These are phyloP conservation scores for Caenorhabditis sp. DNA, from an alignment of 2,888 invertebrate genomes.

Conservation along the genomic window DNA sequence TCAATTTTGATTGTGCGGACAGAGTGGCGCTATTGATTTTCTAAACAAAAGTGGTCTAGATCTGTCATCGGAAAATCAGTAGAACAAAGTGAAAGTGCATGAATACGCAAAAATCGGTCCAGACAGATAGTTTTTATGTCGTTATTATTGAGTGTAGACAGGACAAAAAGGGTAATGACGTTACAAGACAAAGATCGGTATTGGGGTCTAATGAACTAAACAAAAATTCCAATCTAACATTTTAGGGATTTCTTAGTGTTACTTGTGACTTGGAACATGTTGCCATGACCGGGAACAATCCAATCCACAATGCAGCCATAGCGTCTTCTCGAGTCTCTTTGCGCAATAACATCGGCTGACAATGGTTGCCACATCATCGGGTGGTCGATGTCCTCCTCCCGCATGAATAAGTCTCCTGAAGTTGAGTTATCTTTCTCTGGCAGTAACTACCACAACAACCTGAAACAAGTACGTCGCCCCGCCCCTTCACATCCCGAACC, in stretches of 20 bases:
- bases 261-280: constrained; percentile 66
- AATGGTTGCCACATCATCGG: constrained; percentile 81
- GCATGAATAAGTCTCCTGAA: constrained; percentile 73
- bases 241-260: constrained; percentile 58
- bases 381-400: constrained; percentile 77
- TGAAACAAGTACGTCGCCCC: constrained; percentile 77
- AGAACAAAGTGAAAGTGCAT: background rate
- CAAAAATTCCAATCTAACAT: constrained; percentile 58
- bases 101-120: background rate
- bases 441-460: constrained; percentile 53
- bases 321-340: constrained; percentile 63
- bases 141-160: background rate
- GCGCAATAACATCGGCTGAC: constrained; percentile 73
- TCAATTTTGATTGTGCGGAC: constrained; percentile 9
- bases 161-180: background rate
- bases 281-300: constrained; percentile 80
- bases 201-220: background rate
- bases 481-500: constrained; percentile 71
- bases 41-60: constrained; percentile 26
- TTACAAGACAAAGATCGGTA: background rate
- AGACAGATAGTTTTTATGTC: background rate
- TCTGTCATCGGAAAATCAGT: background rate
- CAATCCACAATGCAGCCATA: constrained; percentile 71
- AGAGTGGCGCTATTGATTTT: constrained; percentile 1
- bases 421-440: constrained; percentile 12